Evolutionary conservation across 2,888 invertebrate species (phyloP).

Genomic region (Spicauda simplicius): DNA sequence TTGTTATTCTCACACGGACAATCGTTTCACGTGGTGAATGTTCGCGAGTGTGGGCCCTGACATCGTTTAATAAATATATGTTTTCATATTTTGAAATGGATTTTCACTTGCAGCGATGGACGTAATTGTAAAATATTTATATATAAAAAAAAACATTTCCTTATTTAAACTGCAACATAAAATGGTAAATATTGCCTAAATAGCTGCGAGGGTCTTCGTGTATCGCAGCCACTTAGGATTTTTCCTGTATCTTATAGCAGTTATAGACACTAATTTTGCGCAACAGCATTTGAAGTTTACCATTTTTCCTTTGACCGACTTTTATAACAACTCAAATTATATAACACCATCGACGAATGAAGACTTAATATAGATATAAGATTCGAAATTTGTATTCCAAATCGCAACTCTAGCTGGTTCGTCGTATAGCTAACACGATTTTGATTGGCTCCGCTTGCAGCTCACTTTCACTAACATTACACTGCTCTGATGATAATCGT

Average conservation of each 20-base stretch:
- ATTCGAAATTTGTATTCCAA: neutral
- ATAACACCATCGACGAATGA: neutral
- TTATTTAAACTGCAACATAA: no score
- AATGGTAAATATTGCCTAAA: no score
- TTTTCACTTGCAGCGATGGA: no score
- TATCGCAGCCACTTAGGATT: no score
- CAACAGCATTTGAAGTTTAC: no score
- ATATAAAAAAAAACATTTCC: no score
- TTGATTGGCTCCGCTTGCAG: slow-evolving; percentile 71
- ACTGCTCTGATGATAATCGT: neutral
- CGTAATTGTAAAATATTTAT: no score
- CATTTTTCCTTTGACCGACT: no score
- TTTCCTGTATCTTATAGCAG: no score
- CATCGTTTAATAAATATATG: neutral
- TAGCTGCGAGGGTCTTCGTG: no score
- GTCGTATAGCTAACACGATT: slow-evolving; percentile 62
- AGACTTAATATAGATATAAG: neutral
- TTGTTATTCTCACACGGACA: slow-evolving; percentile 15
- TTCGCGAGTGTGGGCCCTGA: slow-evolving; percentile 3
- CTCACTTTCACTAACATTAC: slow-evolving; percentile 70
- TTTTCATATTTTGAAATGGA: slow-evolving; percentile 11
- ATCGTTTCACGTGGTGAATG: neutral
- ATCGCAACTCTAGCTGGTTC: neutral
- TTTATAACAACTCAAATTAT: neutral
- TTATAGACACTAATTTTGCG: no score